A percentile compares a stretch with the other conserved stretches of the same genome.
These are phyloP conservation scores for Eidolon dupreanum DNA, from an alignment of 2,797 vertebrate genomes.

Conservation along the genomic window DNA sequence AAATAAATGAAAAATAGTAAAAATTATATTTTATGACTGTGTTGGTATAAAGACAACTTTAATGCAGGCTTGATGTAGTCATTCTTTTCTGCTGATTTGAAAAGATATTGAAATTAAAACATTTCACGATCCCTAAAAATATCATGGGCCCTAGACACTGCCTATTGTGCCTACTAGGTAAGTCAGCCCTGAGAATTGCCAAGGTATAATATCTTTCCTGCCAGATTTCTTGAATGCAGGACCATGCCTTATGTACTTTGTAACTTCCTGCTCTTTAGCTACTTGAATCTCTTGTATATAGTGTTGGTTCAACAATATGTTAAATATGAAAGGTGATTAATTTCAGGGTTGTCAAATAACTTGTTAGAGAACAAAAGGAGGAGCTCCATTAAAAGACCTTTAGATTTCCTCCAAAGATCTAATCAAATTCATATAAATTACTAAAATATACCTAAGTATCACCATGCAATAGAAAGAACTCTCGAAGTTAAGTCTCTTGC, in stretches of 20 bases:
- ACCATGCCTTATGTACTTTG: neutral
- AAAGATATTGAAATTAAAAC: conserved; percentile 48
- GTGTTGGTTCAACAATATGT: neutral
- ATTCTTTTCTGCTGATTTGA: conserved; percentile 1
- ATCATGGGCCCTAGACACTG: neutral
- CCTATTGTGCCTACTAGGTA: neutral
- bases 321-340: conserved; percentile 15
- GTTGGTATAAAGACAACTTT: conserved; percentile 26
- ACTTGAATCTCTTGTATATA: neutral
- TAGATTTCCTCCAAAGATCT: conserved; percentile 3
- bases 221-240: neutral
- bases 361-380: neutral
- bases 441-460: neutral
- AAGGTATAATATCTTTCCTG: neutral
- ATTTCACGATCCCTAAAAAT: neutral
- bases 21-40: conserved; percentile 32
- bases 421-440: neutral
- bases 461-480: neutral
- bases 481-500: neutral
- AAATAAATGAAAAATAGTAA: neutral
- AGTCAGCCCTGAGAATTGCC: neutral
- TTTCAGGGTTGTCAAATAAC: conserved; percentile 12
- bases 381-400: conserved; percentile 8
- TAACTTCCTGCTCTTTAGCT: neutral
- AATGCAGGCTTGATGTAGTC: neutral